Evolutionary conservation across 2,888 invertebrate genomes (phyloP).

Genomic region (Steromphala cineraria): DNA sequence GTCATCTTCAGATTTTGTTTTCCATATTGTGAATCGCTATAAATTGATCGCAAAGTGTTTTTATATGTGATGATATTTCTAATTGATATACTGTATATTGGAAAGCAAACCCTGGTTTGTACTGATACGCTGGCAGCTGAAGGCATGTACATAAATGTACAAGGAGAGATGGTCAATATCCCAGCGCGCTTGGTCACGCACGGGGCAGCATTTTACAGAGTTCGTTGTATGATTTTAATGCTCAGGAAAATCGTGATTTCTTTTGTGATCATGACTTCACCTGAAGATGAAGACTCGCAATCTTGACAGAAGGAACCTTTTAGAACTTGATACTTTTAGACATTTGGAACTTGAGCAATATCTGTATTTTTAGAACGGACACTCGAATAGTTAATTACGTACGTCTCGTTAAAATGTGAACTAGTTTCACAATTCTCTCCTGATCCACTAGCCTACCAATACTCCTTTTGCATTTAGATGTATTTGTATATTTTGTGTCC

Average conservation of each 20-base stretch:
- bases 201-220: constrained; percentile 10
- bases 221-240: constrained; percentile 3
- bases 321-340: constrained; percentile 15
- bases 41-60: neutral
- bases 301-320: neutral
- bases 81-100: constrained; percentile 15
- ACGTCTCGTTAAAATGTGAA: constrained; percentile 10
- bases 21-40: no score
- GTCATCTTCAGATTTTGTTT: no score
- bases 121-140: constrained; percentile 11
- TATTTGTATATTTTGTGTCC: constrained; percentile 46
- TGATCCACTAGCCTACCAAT: constrained; percentile 10
- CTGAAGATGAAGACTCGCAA: neutral
- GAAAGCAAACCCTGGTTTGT: neutral
- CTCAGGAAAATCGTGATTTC: neutral
- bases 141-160: neutral
- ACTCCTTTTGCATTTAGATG: constrained; percentile 39
- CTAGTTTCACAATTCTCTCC: constrained; percentile 33
- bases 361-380: constrained; percentile 10
- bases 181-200: neutral
- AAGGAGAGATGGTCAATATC: neutral
- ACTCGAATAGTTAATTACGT: neutral
- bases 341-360: constrained; percentile 6
- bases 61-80: constrained; percentile 11
- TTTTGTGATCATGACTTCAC: neutral